Conservation (phyloP, 2,113 vertebrate genomes). For the Perca schrenkii region DNA sequence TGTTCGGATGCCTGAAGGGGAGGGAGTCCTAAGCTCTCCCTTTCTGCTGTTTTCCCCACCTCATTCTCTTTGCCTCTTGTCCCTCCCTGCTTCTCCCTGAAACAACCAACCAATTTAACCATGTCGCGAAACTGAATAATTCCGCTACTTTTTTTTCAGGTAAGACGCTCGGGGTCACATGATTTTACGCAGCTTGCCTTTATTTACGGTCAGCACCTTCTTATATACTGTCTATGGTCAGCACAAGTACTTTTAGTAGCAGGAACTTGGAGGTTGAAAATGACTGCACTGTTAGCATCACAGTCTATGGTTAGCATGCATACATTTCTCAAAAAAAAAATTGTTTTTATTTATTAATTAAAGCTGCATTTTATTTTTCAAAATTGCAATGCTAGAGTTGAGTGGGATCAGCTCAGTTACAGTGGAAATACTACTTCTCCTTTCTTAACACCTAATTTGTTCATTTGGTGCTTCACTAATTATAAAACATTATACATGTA, state of each 20-base stretch:
- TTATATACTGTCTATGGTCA: too few relatives aligned
- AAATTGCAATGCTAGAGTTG: neutral
- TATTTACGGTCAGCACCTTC: neutral
- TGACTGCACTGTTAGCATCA: too few relatives aligned
- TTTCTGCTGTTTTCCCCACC: constrained; percentile 39
- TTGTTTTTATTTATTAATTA: neutral
- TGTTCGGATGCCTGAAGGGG: constrained; percentile 81
- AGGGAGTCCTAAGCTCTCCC: constrained; percentile 65
- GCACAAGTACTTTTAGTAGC: too few relatives aligned
- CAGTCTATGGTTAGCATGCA: neutral
- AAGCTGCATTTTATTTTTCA: neutral
- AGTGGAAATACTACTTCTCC: neutral
- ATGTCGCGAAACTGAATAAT: constrained; percentile 19
- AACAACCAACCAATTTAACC: neutral
- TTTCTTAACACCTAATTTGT: neutral
- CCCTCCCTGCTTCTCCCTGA: constrained; percentile 64
- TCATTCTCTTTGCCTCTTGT: constrained; percentile 38
- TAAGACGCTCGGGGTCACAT: constrained; percentile 1
- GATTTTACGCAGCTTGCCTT: neutral
- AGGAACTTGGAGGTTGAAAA: neutral
- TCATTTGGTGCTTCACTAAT: neutral
- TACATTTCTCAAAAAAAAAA: neutral
- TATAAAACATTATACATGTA: neutral
- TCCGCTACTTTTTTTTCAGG: constrained; percentile 33
- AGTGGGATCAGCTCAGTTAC: neutral